Evolutionary conservation across 2,888 invertebrate genomes (phyloP), one percentile per base, ranked within the genome.

Genomic region (Andrena hattorfiana): DNA sequence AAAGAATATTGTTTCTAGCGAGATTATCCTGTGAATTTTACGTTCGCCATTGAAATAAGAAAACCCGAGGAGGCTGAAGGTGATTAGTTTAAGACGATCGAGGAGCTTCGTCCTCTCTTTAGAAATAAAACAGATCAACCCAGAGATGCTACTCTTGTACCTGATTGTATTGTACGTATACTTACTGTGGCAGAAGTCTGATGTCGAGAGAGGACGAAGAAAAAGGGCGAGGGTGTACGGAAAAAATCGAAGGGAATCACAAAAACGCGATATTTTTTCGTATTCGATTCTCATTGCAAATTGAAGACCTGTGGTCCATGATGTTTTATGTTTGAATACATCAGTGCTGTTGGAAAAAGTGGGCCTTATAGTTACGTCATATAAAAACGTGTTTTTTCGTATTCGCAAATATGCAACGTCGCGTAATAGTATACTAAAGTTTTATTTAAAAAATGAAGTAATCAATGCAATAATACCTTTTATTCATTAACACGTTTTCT

Each of bases 121-220:
- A 64, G 69, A 81, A 51, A 82, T 68, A 77, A 85, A 79, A 81
- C 63, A 80, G 78, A 83, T 81, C 83, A 83, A 86, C 69, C 72
- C 85, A 63, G 84, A 89, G 85, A 91, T 90, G 92, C 91, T 92
- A 91, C 92, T 92, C 87, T 89, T 91, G 91, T 92, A 92, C 92
- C 91, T 92, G 92, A 91, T 89, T 87, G 81, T 85, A 85, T 89
- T 80, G 85, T 90, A 87, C 80, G 85, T 90, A 87, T 89, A 90
- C 85, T 87, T 87, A 83, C 81, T 87, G 77, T 85, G 85, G 85
- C 84, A 82, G 70, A 86, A 84, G 75, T 86, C 89, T 81, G 81
- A 81, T 67, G 76, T 81, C 48, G 69, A 81, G 83, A 85, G 85
- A 84, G 82, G 83, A 74, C 75, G 81, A 79, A 77, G 67, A 60